Evolutionary conservation across 2,797 vertebrate genomes (phyloP).

Genomic region (Cynopterus sphinx): DNA sequence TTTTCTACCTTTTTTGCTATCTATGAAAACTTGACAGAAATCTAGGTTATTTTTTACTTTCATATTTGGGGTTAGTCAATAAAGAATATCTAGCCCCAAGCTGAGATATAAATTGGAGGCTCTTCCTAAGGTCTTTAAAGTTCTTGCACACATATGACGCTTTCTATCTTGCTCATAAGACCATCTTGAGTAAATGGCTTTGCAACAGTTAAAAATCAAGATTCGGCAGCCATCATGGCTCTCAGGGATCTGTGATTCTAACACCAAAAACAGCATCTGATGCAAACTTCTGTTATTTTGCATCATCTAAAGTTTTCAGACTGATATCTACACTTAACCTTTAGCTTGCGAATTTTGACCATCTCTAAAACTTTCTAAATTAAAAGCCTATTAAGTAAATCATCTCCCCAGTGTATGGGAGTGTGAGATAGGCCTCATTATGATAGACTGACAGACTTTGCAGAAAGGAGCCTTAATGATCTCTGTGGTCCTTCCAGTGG

Average conservation of each 20-base stretch:
- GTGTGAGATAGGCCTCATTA: constrained; percentile 59
- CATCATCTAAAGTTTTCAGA: constrained; percentile 41
- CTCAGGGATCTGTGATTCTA: background rate
- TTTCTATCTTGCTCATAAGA: background rate
- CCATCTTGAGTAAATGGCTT: background rate
- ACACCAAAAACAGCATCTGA: background rate
- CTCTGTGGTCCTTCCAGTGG: background rate
- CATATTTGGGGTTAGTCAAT: background rate
- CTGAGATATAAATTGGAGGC: background rate
- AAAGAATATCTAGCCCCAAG: background rate
- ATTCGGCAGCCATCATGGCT: background rate
- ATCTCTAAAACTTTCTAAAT: background rate
- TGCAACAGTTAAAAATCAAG: background rate
- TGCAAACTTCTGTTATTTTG: background rate
- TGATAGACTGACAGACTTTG: background rate
- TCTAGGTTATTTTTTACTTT: background rate
- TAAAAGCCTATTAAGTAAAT: background rate
- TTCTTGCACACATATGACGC: background rate
- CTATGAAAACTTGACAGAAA: too few species aligned
- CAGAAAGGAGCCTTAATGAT: constrained; percentile 45
- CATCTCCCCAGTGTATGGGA: background rate
- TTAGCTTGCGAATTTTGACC: background rate
- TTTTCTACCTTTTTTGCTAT: background rate
- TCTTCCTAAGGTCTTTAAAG: background rate
- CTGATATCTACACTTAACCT: background rate